Base-by-base conservation (phyloP, 2,888 invertebrate species). In the Sinohyriopsis cumingii region DNA sequence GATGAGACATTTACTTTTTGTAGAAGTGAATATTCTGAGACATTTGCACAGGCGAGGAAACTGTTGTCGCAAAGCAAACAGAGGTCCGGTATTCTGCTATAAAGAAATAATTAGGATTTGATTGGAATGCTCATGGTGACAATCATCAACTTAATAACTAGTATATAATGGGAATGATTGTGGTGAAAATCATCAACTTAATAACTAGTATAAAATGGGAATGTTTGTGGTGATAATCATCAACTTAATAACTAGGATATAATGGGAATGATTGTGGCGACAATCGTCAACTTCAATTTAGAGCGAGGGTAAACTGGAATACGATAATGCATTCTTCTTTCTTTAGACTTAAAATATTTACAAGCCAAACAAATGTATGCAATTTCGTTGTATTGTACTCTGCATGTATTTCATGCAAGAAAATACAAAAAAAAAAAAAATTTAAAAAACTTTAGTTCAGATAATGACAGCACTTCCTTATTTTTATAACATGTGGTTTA, bases 11-110 rank as follows among this genome's bases (percentile, higher is more conserved):
- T 28, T 66, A 12, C 70, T 71, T 67, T 78, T 80, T 5, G 75
- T 57, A 1, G 71, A 59, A 12, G 67, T 22, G 56, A 79, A 72
- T 18, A 69, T 22, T 4, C 63, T 67, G 19, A 86, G 73, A 55
- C 80, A 86, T 9, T 69, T 61, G 61, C 81, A 83, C 20, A 82
- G 63, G 6, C 59, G 53, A 6, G 86, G 86, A 69, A 76, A 85
- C 59, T 74, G 69, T 25, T 68, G 66, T 24, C 59, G 63, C 33
- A 84, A 65, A 1, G 81, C 71, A n/a, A 63, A 64, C 33, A 83
- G 45, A 22, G 84, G 59, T 33, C 79, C 73, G 7, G 73, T 78
- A 22, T 73, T 69, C 25, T 63, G 55, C 81, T 82, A 65, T 28
- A 76, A 72, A 54, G 45, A 55, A 19, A 62, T 54, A 54, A 25